phyloP scores from a whole-genome alignment of 2,797 vertebrate species.

The Chromis chromis region DNA sequence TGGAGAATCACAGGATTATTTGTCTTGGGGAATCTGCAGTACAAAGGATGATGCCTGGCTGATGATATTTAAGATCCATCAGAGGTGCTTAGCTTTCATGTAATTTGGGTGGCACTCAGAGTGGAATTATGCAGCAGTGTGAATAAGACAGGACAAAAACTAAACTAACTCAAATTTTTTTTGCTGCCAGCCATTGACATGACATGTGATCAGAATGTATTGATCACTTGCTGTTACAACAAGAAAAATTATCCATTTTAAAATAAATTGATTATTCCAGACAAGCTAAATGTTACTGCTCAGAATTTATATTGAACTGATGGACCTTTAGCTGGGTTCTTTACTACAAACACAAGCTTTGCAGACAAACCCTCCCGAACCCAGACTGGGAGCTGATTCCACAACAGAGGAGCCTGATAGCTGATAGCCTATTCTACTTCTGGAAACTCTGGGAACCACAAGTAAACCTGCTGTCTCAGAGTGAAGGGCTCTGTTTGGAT shows the following conservation, averaged over 20 bases:
- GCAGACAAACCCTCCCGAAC: too few relatives aligned
- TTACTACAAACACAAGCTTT: too few relatives aligned
- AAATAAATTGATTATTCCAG: neutral
- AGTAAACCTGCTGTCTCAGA: too few relatives aligned
- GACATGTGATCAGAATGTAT: neutral
- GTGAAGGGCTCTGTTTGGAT: too few relatives aligned
- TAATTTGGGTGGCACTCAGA: neutral
- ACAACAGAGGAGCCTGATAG: too few relatives aligned
- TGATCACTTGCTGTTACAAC: neutral
- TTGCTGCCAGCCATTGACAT: neutral
- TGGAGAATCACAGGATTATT: conserved; percentile 80
- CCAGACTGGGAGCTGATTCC: too few relatives aligned
- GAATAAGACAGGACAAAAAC: neutral
- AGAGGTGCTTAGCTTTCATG: conserved; percentile 24
- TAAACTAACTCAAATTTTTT: neutral
- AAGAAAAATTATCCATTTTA: neutral
- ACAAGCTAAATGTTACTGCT: too few relatives aligned
- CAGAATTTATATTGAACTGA: too few relatives aligned
- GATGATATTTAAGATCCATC: conserved; percentile 44
- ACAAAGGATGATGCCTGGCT: conserved; percentile 36
- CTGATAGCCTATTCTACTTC: too few relatives aligned
- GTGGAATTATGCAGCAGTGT: neutral
- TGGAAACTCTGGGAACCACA: too few relatives aligned
- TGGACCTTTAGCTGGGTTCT: too few relatives aligned
- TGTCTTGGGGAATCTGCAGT: conserved; percentile 46